These are phyloP conservation scores for Catocala nupta DNA, from an alignment of 2,888 invertebrate species.

Conservation along the genomic window DNA sequence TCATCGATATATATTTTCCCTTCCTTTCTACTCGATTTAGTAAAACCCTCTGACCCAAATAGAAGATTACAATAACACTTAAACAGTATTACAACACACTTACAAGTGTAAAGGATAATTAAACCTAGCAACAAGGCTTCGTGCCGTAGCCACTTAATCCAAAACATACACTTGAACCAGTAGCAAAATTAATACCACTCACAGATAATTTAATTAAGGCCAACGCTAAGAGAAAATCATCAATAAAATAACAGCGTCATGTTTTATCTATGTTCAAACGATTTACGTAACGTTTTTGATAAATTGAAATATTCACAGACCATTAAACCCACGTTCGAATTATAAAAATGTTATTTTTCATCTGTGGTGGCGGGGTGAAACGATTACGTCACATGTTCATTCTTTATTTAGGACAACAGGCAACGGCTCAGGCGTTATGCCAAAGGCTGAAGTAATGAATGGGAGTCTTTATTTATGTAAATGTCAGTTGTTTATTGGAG, in stretches of 20 bases:
- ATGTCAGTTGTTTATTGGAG: too few species aligned
- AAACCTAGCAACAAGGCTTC: background rate
- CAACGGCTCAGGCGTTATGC: slow-evolving; percentile 5
- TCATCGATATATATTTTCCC: too few species aligned
- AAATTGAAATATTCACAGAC: slow-evolving; percentile 26
- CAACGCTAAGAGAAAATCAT: slow-evolving; percentile 14
- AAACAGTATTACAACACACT: background rate
- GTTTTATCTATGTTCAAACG: background rate
- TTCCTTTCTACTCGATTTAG: too few species aligned
- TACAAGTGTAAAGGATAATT: background rate
- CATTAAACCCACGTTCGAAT: slow-evolving; percentile 17
- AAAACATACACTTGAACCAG: slow-evolving; percentile 30
- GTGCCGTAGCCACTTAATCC: slow-evolving; percentile 24
- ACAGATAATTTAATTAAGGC: slow-evolving; percentile 5
- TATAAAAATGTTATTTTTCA: slow-evolving; percentile 4
- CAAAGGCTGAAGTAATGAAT: slow-evolving; percentile 11
- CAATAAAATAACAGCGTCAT: background rate
- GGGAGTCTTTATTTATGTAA: too few species aligned
- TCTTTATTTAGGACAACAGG: background rate
- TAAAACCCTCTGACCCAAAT: too few species aligned
- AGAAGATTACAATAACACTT: background rate
- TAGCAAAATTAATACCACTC: slow-evolving; percentile 24
- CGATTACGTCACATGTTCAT: background rate
- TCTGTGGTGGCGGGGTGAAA: slow-evolving; percentile 5
- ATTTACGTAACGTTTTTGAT: slow-evolving; percentile 8